phyloP scores from a whole-genome alignment of 2,888 invertebrate species.

The Heliconius erato region DNA sequence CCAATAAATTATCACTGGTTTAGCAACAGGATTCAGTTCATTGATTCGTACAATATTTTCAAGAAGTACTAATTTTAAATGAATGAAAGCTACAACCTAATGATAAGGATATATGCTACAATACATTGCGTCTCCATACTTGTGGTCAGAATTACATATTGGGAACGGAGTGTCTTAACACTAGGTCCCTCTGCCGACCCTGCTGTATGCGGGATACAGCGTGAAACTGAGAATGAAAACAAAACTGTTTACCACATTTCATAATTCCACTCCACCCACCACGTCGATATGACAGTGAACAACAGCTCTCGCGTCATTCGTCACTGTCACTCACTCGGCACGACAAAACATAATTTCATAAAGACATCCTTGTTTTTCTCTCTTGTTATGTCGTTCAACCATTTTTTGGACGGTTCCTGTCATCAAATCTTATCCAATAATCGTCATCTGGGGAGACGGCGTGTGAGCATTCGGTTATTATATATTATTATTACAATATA shows the following conservation, averaged over 20 bases:
- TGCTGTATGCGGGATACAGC: no score
- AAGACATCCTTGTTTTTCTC: conserved; percentile 77
- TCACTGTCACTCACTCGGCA: conserved; percentile 82
- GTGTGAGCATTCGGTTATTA: conserved; percentile 8
- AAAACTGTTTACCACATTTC: conserved; percentile 28
- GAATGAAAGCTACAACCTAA: no score
- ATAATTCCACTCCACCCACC: conserved; percentile 64
- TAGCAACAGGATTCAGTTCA: no score
- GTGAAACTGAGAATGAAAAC: no score
- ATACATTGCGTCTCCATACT: no score
- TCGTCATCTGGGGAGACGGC: conserved; percentile 27
- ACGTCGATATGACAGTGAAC: conserved; percentile 84
- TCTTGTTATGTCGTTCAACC: conserved; percentile 64
- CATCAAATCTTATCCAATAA: conserved; percentile 43
- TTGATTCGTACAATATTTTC: no score
- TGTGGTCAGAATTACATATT: no score
- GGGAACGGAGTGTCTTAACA: no score
- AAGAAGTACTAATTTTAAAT: no score
- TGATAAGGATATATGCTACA: no score
- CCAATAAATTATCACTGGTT: no score
- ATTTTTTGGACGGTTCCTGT: conserved; percentile 43
- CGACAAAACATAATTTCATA: conserved; percentile 82
- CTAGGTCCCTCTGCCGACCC: no score
- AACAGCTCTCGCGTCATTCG: conserved; percentile 81
- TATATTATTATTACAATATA: background rate